Conservation (phyloP, 1,140 invertebrate genomes). For the Sesamia nonagrioides region DNA sequence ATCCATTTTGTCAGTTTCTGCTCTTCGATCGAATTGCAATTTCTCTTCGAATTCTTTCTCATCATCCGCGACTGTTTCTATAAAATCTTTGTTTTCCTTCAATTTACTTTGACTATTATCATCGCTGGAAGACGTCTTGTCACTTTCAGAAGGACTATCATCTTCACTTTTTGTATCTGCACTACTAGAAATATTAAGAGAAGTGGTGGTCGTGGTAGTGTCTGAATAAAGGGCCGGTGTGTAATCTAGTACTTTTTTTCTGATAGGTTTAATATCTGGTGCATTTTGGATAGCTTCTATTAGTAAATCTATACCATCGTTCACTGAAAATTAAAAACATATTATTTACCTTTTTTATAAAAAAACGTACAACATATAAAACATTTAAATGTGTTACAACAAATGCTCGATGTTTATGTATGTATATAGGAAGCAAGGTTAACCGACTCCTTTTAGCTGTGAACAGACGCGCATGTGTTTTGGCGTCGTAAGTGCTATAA, state of each 20-base stretch:
- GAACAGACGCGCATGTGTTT: too few relatives aligned
- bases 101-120: constrained; percentile 7
- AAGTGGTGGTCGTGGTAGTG: neutral
- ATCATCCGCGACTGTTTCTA: constrained; percentile 37
- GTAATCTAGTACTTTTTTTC: constrained; percentile 57
- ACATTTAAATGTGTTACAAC: too few relatives aligned
- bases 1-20: neutral
- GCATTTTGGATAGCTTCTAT: constrained; percentile 78
- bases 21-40: constrained; percentile 28
- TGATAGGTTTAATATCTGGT: constrained; percentile 74
- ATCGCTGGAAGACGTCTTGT: constrained; percentile 19
- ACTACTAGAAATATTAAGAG: neutral
- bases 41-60: constrained; percentile 34
- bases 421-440: too few relatives aligned
- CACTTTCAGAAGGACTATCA: constrained; percentile 12
- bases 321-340: constrained; percentile 66
- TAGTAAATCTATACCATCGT: constrained; percentile 78
- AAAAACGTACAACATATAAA: too few relatives aligned
- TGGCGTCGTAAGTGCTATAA: too few relatives aligned
- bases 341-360: too few relatives aligned
- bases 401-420: too few relatives aligned
- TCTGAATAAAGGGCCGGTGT: constrained; percentile 2
- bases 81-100: constrained; percentile 40
- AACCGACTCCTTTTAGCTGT: too few relatives aligned
- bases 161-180: constrained; percentile 5